These are phyloP conservation scores for Solenopsis invicta DNA, from an alignment of 1,140 invertebrate species.

Conservation along the genomic window DNA sequence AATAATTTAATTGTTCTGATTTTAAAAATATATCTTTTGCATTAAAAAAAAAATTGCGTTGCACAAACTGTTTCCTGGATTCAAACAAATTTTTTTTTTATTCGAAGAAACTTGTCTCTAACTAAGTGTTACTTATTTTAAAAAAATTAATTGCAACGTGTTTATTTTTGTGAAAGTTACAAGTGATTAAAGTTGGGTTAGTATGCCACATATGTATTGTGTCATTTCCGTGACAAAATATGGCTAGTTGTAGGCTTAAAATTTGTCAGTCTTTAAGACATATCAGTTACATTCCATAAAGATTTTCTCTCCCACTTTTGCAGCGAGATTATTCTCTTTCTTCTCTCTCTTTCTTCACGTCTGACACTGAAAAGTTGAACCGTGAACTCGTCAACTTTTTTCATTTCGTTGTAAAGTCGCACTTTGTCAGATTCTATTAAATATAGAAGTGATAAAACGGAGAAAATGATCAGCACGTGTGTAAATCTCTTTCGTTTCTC, in stretches of 20 bases:
- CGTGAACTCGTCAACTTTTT: not conserved
- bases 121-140: no score
- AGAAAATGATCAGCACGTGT: conserved; percentile 5
- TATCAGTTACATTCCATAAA: not conserved
- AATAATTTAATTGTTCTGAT: no score
- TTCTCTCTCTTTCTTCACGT: not conserved
- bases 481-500: conserved; percentile 18
- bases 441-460: not conserved
- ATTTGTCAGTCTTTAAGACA: not conserved
- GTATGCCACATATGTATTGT: no score
- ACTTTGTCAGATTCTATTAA: not conserved
- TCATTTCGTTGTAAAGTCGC: not conserved
- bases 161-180: no score
- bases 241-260: not conserved
- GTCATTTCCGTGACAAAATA: no score
- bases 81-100: no score
- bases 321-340: not conserved
- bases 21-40: no score
- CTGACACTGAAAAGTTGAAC: conserved; percentile 8
- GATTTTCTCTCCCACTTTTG: not conserved
- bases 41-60: no score
- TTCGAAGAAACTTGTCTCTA: no score
- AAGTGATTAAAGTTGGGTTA: no score
- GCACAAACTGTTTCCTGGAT: no score
- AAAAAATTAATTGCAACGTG: no score